Evolutionary conservation across 2,113 vertebrate genomes (phyloP).

Genomic region (Etia nguti): DNA sequence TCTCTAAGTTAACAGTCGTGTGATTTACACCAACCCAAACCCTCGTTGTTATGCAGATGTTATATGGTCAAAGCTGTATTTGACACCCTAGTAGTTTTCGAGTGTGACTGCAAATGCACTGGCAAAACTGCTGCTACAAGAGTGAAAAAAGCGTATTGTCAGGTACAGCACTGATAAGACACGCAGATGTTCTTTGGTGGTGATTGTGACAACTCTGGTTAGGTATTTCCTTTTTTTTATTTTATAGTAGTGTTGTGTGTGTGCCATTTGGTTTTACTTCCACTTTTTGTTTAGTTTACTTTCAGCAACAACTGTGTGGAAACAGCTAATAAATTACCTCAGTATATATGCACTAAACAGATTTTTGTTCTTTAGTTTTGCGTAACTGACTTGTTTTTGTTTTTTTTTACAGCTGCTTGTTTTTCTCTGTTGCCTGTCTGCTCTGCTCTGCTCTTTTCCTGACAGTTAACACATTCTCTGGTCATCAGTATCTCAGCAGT

Average conservation of each 20-base stretch:
- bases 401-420: not conserved
- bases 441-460: not conserved
- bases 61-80: not conserved
- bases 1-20: not conserved
- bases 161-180: not conserved
- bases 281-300: not conserved
- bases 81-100: rapidly evolving
- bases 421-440: not conserved
- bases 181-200: rapidly evolving
- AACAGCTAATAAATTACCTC: not conserved
- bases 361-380: not conserved
- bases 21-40: not conserved
- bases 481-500: not conserved
- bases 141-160: rapidly evolving
- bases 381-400: not conserved
- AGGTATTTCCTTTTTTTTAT: not conserved
- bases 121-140: not conserved
- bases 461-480: not conserved
- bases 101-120: rapidly evolving
- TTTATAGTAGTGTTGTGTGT: not conserved
- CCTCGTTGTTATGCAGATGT: rapidly evolving
- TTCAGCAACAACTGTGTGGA: not conserved
- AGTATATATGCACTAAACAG: not conserved
- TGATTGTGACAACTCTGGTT: not conserved
- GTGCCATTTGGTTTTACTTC: not conserved